Evolutionary conservation across 2,888 invertebrate species (phyloP), one percentile per base, ranked within the genome.

Genomic region (Mantis religiosa): DNA sequence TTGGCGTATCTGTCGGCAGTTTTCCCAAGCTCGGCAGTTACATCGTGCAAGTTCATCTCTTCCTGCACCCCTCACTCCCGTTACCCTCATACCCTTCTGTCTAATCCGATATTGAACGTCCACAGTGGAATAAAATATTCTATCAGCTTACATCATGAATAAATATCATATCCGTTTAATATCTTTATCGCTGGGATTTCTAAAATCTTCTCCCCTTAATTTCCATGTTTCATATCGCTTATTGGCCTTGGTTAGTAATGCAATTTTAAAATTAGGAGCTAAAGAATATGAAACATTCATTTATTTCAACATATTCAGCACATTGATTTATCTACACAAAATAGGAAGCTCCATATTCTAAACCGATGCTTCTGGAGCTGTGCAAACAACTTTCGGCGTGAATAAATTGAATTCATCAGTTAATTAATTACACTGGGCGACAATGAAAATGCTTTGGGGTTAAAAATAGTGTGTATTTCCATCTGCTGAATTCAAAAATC

Each of bases 71-170:
- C 41, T 12, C 41, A 41, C 12, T 41, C 41, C 41, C 54, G 20
- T 71, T 71, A 71, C 54, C 20, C 0, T 71, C 25, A 85, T 71
- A 86, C 54, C 25, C 54, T 25, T 81, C 86, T 81, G n/a, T 86
- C 86, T 86, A 86, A 86, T 86, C 86, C 86, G 81, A 86, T 86
- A 86, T 28, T 86, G 86, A 86, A 86, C 28, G 81, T 86, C 54
- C 86, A 81, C 71, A 86, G 27, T 81, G 86, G 81, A 86, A 86
- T 86, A 81, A 86, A 86, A 86, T 86, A 86, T 86, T 86, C 81
- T 86, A 81, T 86, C 81, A 30, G 81, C 86, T 86, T 86, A 81
- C 81, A 71, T 81, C 86, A 81, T 86, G 86, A 86, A 86, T 86
- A 86, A 71, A 86, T 86, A 86, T 86, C 30, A 28, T 81, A 86